Percentiles rank a stretch among this genome's conserved stretches.
Evolutionary conservation across 2,888 invertebrate genomes (phyloP).

Genomic region (Mantis religiosa): DNA sequence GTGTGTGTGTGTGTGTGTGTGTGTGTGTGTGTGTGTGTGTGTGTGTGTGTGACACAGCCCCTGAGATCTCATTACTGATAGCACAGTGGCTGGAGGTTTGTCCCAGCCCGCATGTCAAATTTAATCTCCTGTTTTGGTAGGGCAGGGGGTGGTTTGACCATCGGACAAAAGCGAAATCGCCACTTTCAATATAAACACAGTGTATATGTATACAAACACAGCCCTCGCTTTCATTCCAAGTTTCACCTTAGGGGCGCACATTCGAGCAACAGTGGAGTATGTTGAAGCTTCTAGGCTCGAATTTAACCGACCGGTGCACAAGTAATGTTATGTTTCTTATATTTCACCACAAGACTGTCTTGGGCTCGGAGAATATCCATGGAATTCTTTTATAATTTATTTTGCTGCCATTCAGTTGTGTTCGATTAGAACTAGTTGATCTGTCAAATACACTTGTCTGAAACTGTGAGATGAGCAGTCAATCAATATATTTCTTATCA

Average conservation of each 20-base stretch:
- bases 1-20: too few relatives aligned
- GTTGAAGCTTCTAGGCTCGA: neutral
- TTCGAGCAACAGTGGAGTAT: neutral
- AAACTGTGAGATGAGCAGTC: too few relatives aligned
- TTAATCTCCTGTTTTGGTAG: slow-evolving; percentile 17
- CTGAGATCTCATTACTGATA: slow-evolving; percentile 14
- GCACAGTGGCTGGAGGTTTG: neutral
- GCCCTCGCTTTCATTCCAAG: neutral
- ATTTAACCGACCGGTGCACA: neutral
- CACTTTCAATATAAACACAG: slow-evolving; percentile 12
- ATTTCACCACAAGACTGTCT: too few relatives aligned
- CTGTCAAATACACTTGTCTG: too few relatives aligned
- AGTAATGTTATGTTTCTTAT: too few relatives aligned
- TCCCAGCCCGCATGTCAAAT: neutral
- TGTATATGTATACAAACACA: neutral
- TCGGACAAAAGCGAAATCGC: slow-evolving; percentile 1
- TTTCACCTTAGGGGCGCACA: neutral
- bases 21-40: too few relatives aligned
- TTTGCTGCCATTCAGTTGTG: too few relatives aligned
- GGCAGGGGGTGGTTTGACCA: neutral
- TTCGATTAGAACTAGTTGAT: too few relatives aligned
- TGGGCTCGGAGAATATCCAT: too few relatives aligned
- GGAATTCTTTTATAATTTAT: too few relatives aligned
- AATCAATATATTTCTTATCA: too few relatives aligned
- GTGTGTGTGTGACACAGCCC: neutral